phyloP scores from a whole-genome alignment of 2,888 invertebrate species.

The Nephrotoma flavescens region DNA sequence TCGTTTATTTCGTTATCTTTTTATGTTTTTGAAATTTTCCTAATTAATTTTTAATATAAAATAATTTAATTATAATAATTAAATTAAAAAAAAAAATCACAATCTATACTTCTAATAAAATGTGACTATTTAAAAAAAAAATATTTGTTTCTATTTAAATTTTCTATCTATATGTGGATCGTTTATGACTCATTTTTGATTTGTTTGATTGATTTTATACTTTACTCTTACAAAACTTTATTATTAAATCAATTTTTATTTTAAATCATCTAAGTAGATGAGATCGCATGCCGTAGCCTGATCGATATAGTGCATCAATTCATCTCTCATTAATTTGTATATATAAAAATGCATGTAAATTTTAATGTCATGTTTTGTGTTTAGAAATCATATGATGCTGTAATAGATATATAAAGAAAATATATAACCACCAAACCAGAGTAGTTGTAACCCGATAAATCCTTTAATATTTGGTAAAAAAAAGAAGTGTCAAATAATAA shows the following conservation, averaged over 20 bases:
- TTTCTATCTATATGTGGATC: background rate
- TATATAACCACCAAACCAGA: constrained; percentile 3
- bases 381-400: background rate
- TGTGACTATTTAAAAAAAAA: background rate
- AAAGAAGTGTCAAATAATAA: background rate
- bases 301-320: background rate
- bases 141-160: background rate
- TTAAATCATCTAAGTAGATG: background rate
- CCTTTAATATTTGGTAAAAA: background rate
- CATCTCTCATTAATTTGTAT: background rate
- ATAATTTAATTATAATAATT: background rate
- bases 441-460: background rate
- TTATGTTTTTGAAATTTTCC: constrained; percentile 1
- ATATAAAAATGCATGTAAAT: background rate
- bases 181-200: background rate
- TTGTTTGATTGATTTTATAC: background rate
- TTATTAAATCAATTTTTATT: background rate
- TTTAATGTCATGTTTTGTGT: background rate
- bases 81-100: background rate
- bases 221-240: no score
- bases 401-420: background rate
- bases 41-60: background rate
- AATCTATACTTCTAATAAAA: background rate
- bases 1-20: constrained; percentile 13
- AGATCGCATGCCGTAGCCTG: constrained; percentile 8